These are phyloP conservation scores for Aeoliscus strigatus DNA, from an alignment of 2,797 vertebrate species.

Conservation along the genomic window DNA sequence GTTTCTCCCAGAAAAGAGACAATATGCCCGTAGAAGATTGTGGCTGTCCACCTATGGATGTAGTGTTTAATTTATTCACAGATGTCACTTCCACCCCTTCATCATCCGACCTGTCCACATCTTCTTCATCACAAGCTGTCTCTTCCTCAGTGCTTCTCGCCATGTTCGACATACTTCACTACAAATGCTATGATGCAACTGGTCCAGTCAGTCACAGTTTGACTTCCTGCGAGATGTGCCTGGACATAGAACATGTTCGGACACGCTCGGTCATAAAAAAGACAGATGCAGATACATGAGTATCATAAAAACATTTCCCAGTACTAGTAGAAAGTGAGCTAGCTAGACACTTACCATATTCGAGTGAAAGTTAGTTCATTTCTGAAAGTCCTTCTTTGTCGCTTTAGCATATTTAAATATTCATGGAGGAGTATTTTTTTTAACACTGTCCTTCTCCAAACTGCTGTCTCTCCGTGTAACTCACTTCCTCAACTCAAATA, in stretches of 20 bases:
- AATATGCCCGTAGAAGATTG: conserved; percentile 3
- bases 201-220: neutral
- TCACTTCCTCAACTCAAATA: conserved; percentile 36
- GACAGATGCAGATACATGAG: neutral
- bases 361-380: neutral
- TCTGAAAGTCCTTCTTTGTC: neutral
- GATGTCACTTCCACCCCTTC: conserved; percentile 6
- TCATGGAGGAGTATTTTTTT: neutral
- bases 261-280: neutral
- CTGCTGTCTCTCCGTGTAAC: neutral
- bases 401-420: too few species aligned
- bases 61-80: neutral
- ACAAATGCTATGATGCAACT: neutral
- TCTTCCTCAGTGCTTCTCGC: conserved; percentile 30
- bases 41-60: conserved; percentile 2
- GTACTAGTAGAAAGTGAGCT: neutral
- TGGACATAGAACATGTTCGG: neutral
- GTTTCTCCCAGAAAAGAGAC: conserved; percentile 4
- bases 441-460: neutral
- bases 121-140: conserved; percentile 26
- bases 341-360: conserved; percentile 5
- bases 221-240: conserved; percentile 7
- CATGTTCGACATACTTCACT: conserved; percentile 18
- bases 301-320: neutral
- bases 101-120: conserved; percentile 27